Base-by-base conservation (phyloP, 2,113 vertebrate genomes). In the Colius striatus region DNA sequence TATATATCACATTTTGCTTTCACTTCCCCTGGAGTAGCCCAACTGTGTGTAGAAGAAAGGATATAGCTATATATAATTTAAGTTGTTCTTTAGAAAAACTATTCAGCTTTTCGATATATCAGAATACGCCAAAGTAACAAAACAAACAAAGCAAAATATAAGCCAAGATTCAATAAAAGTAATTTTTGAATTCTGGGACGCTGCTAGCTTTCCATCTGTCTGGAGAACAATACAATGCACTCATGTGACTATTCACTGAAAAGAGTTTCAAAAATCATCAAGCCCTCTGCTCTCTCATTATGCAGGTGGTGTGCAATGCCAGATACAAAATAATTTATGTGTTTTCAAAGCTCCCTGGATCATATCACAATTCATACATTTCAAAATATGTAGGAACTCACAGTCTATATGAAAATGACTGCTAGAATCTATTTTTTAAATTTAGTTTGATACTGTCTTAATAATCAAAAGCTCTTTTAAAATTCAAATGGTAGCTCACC, bases 281-380 rank as follows among this genome's bases (percentile, higher is more conserved):
- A 63, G 60, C 78, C 68, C 73, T 86, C 57, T 70, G 25, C 48
- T 90, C 65, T 85, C 54, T 95, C 81, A 86, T 67, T 85, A 95
- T 92, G 88, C 96, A 95, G 76, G 71, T 79, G 47, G 88, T 70
- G 17, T 96, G 53, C 73, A 67, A 80, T 74, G 72, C 48, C 87
- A 97, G 78, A 93, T 90, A 80, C 66, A 93, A 74, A 95, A 91
- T 94, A 95, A 90, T 51, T 89, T 76, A 81, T 3, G 9, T 85
- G 27, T 57, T 92, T 94, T 92, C 84, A 67, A 41, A 71, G 58
- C 91, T 95, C 66, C 70, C 48, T 47, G 75, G 29, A 88, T 94
- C 54, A 45, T 89, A 61, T 83, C 82, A 90, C 43, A 76, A 73
- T 50, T 93, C 81, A 90, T 84, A 51, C 66, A 88, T 87, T 84